These are phyloP conservation scores for Sussaba pulchella DNA, from an alignment of 2,888 invertebrate species.

Conservation along the genomic window DNA sequence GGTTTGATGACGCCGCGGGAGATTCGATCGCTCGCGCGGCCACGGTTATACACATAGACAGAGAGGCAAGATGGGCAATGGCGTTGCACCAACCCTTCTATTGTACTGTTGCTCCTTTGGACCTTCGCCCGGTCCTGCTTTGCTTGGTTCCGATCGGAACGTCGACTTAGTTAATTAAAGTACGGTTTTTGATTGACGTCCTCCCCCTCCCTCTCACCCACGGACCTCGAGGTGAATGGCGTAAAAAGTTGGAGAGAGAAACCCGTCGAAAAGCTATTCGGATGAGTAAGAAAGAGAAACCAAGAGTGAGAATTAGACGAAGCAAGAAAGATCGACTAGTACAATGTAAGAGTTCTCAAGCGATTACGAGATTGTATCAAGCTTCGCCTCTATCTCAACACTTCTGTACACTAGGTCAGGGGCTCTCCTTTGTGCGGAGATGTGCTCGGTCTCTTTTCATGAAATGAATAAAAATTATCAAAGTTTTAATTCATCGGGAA, in stretches of 20 bases:
- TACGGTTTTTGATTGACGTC: conserved; percentile 79
- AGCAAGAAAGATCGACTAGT: conserved; percentile 31
- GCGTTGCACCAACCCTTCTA: conserved; percentile 39
- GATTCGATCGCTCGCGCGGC: conserved; percentile 50
- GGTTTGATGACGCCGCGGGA: conserved; percentile 77
- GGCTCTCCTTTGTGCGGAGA: conserved; percentile 1
- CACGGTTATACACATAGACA: conserved; percentile 5
- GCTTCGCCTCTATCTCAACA: not conserved
- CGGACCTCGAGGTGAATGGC: conserved; percentile 59
- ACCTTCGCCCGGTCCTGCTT: conserved; percentile 36
- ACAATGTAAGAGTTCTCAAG: conserved; percentile 64
- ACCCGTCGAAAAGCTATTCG: conserved; percentile 18
- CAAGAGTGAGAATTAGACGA: not conserved
- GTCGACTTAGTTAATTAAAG: conserved; percentile 79
- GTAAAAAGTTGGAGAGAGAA: conserved; percentile 55
- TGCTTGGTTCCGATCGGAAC: conserved; percentile 45
- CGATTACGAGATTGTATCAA: conserved; percentile 70
- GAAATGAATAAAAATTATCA: too few relatives aligned
- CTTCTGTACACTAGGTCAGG: not conserved
- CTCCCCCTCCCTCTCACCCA: conserved; percentile 70
- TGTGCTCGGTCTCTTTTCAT: too few relatives aligned
- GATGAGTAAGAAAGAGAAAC: conserved; percentile 10
- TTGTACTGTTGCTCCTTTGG: conserved; percentile 43
- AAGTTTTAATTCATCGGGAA: too few relatives aligned
- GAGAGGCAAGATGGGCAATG: conserved; percentile 39